Base-by-base conservation (phyloP, 2,113 vertebrate species). In the Lichenostomus cassidix region DNA sequence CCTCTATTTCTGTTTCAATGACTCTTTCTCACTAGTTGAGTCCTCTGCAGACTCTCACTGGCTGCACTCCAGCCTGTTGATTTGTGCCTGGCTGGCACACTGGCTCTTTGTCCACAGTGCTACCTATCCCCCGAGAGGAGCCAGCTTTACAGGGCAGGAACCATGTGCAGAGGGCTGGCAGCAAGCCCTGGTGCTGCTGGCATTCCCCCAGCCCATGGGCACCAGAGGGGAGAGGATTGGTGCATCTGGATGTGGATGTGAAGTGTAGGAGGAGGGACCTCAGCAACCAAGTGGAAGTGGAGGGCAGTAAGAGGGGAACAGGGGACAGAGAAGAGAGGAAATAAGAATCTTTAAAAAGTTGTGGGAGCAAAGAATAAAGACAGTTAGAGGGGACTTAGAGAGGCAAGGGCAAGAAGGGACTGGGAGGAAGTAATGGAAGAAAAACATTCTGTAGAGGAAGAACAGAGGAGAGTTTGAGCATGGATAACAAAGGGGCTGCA, bases 171-270 rank as follows among this genome's bases (percentile, higher is more conserved):
- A 44, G 67, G 39, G 49, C 89, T 94, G 73, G 50, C 89, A 87
- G 68, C 50, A 46, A 58, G 60, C 83, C 64, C 73, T 65, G 55
- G 71, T 29, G 27, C 39, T 44, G 44, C 49, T 44, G 2, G 56
- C 3, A 3, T 55, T 47, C 63, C 50, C 52, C 60, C 3, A 4
- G 29, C 47, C 55, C 37, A 3, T 0, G 0, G n/a, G 42, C 60
- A 33, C 13, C 2, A 0, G 44, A 15, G 8, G 6, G 13, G n/a
- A 37, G 46, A 55, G n/a, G 9, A 19, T 4, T 47, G 11, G 2
- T 42, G n/a, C 25, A 28, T 22, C 52, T 0, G 2, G 21, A 17
- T n/a, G 27, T 12, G 18, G n/a, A 18, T 6, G 4, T 35, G 50
- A 86, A 47, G 17, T 3, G 7, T 11, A 19, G 46, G 41, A 95